Percentiles rank a stretch among this genome's conserved stretches.
Evolutionary conservation across 2,113 vertebrate species (phyloP).

Genomic region (Ailurus styani): DNA sequence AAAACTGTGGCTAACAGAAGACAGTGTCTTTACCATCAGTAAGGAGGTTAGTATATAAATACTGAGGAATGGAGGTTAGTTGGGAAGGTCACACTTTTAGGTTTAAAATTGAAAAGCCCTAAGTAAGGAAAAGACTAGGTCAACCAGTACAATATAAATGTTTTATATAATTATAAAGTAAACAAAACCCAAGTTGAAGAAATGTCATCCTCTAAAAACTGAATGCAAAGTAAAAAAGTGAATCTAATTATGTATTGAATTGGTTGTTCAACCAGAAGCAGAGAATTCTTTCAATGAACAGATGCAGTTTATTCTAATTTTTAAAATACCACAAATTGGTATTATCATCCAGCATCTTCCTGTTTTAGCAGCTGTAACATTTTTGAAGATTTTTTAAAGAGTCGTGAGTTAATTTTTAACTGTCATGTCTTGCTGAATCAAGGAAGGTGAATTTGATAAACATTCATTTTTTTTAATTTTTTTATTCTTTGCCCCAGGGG

Average conservation of each 20-base stretch:
- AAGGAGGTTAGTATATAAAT: neutral
- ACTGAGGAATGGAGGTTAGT: neutral
- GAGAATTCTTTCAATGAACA: neutral
- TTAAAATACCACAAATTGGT: neutral
- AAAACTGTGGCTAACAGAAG: neutral
- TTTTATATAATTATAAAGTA: neutral
- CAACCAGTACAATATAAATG: neutral
- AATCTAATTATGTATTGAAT: neutral
- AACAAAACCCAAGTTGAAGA: neutral
- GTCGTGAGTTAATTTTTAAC: conserved; percentile 88
- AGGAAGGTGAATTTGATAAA: conserved; percentile 92
- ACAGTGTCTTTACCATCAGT: neutral
- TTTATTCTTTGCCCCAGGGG: too few relatives aligned
- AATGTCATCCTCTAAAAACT: neutral
- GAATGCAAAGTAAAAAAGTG: neutral
- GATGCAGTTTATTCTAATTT: neutral
- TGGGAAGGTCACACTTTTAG: neutral
- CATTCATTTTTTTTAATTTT: too few relatives aligned
- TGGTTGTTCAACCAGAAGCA: neutral
- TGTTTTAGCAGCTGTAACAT: neutral
- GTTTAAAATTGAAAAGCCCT: neutral
- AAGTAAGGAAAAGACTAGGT: neutral
- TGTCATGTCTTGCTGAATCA: conserved; percentile 92
- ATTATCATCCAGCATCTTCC: neutral
- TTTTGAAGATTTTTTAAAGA: neutral